Base-by-base conservation (phyloP, 2,797 vertebrate species). In the Leucoraja ocellata region DNA sequence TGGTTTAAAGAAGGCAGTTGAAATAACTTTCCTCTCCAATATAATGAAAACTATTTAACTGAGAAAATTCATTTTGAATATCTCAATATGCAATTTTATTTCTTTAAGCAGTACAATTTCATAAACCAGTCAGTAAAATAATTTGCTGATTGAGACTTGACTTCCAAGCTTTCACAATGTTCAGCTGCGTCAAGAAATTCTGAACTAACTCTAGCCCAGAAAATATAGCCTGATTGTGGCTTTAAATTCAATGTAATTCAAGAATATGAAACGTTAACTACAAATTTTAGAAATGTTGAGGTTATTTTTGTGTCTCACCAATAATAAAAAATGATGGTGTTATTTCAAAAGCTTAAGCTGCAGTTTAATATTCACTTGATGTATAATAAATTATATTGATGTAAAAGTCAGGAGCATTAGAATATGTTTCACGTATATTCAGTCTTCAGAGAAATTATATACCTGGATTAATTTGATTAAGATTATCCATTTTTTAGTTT, bases 341-440 rank as follows among this genome's bases (percentile, higher is more conserved):
- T 78, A 58, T 83, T 58, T 83, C 80, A 83, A 83, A 83, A 9
- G 80, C 80, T 83, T 58, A 13, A 83, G 23, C 79, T 79, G 32
- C n/a, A 32, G 0, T 16, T 46, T 39, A 80, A 16, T 46, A 23
- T 80, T 80, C 36, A 80, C n/a, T 79, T 80, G 39, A 46, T 16
- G 32, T 79, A 79, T 13, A 79, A 32, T 36, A 13, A 46, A 46
- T 46, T 46, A 46, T 46, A 46, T 46, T 46, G 46, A 46, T 46
- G 46, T 46, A 46, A 46, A 46, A 36, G 77, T 36, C 11, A 39
- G n/a, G 11, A 79, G n/a, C 32, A 32, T 79, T 4, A 79, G 32
- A 79, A 79, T 79, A 79, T 14, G n/a, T 36, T 79, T 79, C 32
- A 16, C 13, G 36, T 4, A n/a, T 79, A 79, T 79, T 79, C 77